A percentile compares a stretch with the other conserved stretches of the same genome.
Evolutionary conservation across 2,888 invertebrate genomes (phyloP).

Genomic region (Podotricha telesiphe): DNA sequence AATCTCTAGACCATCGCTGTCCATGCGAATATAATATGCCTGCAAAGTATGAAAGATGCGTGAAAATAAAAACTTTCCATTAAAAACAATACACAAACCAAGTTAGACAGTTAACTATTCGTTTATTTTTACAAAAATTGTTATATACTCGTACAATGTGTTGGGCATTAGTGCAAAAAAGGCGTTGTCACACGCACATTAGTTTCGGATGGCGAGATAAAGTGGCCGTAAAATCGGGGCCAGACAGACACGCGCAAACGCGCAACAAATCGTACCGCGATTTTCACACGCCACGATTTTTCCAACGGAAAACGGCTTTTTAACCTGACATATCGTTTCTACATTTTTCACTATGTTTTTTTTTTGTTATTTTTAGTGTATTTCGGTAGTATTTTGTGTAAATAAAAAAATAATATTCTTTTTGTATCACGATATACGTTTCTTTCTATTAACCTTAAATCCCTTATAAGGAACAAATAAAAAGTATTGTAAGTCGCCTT

Average conservation of each 20-base stretch:
- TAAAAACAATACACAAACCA: not conserved
- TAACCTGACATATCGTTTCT: conserved; percentile 20
- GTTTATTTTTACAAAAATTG: not conserved
- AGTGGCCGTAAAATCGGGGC: conserved; percentile 62
- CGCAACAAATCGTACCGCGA: conserved; percentile 53
- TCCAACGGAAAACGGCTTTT: conserved; percentile 25
- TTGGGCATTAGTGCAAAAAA: conserved; percentile 45
- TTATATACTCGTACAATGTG: too few species aligned
- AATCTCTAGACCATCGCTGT: too few species aligned
- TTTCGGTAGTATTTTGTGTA: not conserved
- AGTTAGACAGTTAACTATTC: not conserved
- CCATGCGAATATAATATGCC: too few species aligned
- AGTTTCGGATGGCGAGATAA: conserved; percentile 54
- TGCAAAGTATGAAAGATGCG: not conserved
- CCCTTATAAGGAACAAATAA: not conserved
- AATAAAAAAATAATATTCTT: not conserved
- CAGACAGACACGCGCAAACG: conserved; percentile 50
- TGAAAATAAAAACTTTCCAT: not conserved
- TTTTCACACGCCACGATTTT: conserved; percentile 30
- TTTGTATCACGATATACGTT: not conserved
- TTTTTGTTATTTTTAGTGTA: not conserved
- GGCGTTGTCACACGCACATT: conserved; percentile 53
- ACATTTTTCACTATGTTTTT: too few species aligned
- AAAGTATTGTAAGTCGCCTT: not conserved
- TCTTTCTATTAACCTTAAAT: not conserved